A percentile compares a stretch with the other conserved stretches of the same genome.
Conservation (phyloP, 2,888 invertebrate genomes). For the Reticulitermes lucifugus region DNA sequence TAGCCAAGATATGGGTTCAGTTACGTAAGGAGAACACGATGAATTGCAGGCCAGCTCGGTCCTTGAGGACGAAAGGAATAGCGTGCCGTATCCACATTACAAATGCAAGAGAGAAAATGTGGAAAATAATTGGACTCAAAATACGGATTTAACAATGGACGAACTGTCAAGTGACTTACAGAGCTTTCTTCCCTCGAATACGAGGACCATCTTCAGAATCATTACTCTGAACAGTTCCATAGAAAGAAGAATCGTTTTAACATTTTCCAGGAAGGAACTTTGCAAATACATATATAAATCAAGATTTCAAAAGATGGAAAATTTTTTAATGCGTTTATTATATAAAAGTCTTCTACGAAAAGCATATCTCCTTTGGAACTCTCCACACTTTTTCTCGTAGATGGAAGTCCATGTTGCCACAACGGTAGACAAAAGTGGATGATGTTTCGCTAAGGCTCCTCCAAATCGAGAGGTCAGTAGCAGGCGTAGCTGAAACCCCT, state of each 20-base stretch:
- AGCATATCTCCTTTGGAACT: background rate
- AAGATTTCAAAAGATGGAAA: background rate
- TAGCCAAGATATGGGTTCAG: too few species aligned
- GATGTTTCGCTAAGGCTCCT: background rate
- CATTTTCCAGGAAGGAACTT: background rate
- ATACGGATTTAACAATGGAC: background rate
- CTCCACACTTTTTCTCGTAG: background rate
- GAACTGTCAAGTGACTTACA: background rate
- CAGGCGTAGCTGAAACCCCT: too few species aligned
- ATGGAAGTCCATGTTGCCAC: background rate
- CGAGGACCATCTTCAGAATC: background rate
- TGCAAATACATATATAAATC: background rate
- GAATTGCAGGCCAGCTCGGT: too few species aligned
- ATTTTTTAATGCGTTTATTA: background rate
- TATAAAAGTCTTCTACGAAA: background rate
- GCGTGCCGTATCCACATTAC: too few species aligned
- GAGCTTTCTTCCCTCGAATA: background rate
- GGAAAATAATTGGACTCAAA: background rate
- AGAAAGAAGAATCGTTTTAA: background rate
- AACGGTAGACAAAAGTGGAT: background rate
- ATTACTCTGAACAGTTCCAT: background rate
- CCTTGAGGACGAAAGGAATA: too few species aligned
- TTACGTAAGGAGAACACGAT: too few species aligned
- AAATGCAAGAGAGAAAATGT: background rate
- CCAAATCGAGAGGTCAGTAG: too few species aligned